Evolutionary conservation across 2,797 vertebrate genomes (phyloP), one percentile per base, ranked within the genome.

Genomic region (Acanthurus leucopareius): DNA sequence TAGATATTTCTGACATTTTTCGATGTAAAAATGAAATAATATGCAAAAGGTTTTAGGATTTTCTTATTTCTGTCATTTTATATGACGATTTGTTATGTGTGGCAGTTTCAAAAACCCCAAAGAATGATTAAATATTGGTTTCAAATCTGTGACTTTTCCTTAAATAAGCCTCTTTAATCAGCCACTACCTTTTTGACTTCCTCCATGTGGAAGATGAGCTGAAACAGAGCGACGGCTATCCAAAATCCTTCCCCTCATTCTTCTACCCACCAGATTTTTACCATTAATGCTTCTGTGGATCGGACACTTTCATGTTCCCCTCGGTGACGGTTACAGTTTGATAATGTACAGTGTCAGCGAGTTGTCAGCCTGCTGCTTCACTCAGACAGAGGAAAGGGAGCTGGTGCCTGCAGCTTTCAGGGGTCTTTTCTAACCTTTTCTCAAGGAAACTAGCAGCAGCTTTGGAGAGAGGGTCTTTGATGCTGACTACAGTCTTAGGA

Each of bases 351-450:
- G 22, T 16, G 73, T 79, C 83, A 86, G 86, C 82, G 73, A 60
- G 79, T 87, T 84, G 83, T 91, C 92, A 90, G 70, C 73, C 0
- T 20, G 71, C 79, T 81, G 75, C 84, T 72, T 70, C 69, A 53
- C 72, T 62, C 53, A 74, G 76, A 80, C 63, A 49, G 10, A 20
- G 38, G 57, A 80, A 76, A 69, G 28, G 25, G 53, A 82, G 69
- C 19, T 19, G 11, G 54, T n/a, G 74, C 64, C 70, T 81, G 56
- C 47, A 77, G 88, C 77, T 73, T 77, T 86, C 76, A 47, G 85
- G 86, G 85, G 83, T 85, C 83, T 77, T 85, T 67, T 71, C 86
- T 73, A 88, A 90, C 88, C 87, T 88, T 88, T 80, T 81, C 82
- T 67, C 32, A 69, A 73, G 87, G 79, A 83, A 86, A 88, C 83